Evolutionary conservation across 2,113 vertebrate species (phyloP).

Genomic region (Sula dactylatra): DNA sequence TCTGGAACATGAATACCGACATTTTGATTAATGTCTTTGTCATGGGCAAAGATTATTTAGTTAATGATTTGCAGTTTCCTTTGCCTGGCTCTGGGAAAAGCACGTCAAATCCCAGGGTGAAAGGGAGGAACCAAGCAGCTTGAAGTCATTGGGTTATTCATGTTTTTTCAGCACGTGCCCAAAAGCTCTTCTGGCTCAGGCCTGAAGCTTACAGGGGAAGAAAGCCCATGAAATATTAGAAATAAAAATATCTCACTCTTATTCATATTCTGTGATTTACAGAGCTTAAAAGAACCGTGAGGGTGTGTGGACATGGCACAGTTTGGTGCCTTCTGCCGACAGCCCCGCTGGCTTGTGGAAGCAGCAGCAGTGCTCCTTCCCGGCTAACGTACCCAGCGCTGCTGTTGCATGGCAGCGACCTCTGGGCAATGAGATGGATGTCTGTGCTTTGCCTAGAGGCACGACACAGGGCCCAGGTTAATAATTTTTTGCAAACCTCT

Average conservation of each 20-base stretch:
- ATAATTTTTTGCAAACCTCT: neutral
- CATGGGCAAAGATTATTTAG: conserved; percentile 40
- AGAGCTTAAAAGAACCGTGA: neutral
- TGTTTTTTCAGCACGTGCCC: neutral
- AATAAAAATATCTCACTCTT: neutral
- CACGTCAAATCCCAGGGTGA: conserved; percentile 21
- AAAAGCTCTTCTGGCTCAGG: neutral
- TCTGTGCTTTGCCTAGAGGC: neutral
- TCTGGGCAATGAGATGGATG: neutral
- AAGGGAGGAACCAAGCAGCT: neutral
- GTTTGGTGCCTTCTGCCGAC: fast-evolving
- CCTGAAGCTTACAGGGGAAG: neutral
- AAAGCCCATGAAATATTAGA: neutral
- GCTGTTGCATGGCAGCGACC: neutral
- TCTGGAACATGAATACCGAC: neutral
- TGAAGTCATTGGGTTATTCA: neutral
- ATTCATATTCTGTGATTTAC: neutral
- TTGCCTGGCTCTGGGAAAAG: conserved; percentile 31
- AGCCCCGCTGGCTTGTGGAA: too few relatives aligned
- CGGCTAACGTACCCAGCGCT: fast-evolving
- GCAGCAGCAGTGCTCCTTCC: neutral
- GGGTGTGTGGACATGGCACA: neutral
- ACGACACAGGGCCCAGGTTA: neutral
- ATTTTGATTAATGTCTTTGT: conserved; percentile 57
- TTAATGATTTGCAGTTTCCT: conserved; percentile 35